Percentiles rank a stretch among this genome's conserved stretches.
Evolutionary conservation across 2,113 vertebrate genomes (phyloP).

Genomic region (Hyaena hyaena): DNA sequence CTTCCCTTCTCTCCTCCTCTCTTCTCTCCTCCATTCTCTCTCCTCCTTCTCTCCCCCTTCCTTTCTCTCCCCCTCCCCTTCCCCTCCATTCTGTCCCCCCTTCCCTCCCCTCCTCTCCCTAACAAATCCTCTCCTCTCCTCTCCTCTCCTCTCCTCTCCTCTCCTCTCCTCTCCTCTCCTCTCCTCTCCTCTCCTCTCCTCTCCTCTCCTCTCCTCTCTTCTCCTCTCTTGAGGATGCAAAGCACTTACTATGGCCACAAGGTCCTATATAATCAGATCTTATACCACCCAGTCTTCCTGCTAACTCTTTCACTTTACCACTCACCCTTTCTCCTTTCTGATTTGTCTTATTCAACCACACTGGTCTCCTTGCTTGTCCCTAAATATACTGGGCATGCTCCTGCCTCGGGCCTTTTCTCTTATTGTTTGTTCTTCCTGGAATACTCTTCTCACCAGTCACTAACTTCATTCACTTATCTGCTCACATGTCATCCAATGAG

Average conservation of each 20-base stretch:
- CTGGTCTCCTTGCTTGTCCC: background rate
- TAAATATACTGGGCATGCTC: background rate
- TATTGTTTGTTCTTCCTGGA: background rate
- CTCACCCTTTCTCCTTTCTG: background rate
- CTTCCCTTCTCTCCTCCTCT: too few species aligned
- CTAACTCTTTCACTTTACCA: background rate
- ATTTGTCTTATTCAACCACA: background rate
- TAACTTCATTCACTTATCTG: background rate
- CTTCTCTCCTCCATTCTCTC: too few species aligned
- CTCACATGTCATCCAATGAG: background rate
- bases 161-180: too few species aligned
- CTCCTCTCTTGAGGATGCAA: background rate
- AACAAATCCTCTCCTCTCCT: too few species aligned
- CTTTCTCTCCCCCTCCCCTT: too few species aligned
- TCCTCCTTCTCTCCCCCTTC: too few species aligned
- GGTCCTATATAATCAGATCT: accelerated
- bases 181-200: too few species aligned
- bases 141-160: too few species aligned
- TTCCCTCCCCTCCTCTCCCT: too few species aligned
- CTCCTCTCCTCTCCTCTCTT: too few species aligned
- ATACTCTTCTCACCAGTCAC: background rate
- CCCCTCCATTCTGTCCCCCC: too few species aligned
- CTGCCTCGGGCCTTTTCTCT: background rate
- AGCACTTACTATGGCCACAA: background rate
- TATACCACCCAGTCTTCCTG: background rate